Percentiles rank a stretch among this genome's conserved stretches.
phyloP scores from a whole-genome alignment of 2,888 invertebrate species.

The Emmelina monodactyla region DNA sequence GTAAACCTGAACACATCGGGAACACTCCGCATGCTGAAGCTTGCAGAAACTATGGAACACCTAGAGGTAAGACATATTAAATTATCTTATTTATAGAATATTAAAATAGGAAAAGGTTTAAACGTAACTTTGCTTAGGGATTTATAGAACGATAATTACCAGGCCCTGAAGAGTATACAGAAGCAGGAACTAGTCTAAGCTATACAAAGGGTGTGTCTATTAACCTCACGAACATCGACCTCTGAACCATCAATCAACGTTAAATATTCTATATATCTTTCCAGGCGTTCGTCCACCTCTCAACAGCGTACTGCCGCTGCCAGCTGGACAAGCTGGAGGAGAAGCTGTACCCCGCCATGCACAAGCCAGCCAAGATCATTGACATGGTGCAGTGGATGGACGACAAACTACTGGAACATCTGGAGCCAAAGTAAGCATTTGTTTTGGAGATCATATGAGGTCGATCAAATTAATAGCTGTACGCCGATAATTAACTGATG shows the following conservation, averaged over 20 bases:
- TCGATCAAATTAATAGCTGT: too few species aligned
- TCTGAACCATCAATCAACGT: background rate
- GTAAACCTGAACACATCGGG: slow-evolving; percentile 86
- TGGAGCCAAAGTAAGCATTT: slow-evolving; percentile 77
- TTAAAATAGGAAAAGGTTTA: too few species aligned
- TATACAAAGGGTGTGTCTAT: background rate
- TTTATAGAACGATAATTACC: too few species aligned
- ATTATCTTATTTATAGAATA: background rate
- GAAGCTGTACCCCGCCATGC: slow-evolving; percentile 74
- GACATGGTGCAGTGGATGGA: slow-evolving; percentile 74
- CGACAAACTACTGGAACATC: slow-evolving; percentile 66
- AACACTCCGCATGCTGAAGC: slow-evolving; percentile 76
- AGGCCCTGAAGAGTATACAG: background rate
- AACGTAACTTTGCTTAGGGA: too few species aligned
- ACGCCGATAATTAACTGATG: too few species aligned
- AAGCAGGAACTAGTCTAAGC: background rate
- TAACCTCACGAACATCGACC: background rate
- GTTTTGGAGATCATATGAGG: too few species aligned
- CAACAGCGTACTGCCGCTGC: slow-evolving; percentile 94
- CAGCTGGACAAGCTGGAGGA: slow-evolving; percentile 81
- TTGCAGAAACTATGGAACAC: slow-evolving; percentile 76
- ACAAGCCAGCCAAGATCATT: slow-evolving; percentile 70
- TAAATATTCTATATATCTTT: background rate
- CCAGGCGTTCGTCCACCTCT: slow-evolving; percentile 83
- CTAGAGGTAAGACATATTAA: slow-evolving; percentile 50